Base-by-base conservation (phyloP, 2,888 invertebrate genomes). In the Nezara viridula region DNA sequence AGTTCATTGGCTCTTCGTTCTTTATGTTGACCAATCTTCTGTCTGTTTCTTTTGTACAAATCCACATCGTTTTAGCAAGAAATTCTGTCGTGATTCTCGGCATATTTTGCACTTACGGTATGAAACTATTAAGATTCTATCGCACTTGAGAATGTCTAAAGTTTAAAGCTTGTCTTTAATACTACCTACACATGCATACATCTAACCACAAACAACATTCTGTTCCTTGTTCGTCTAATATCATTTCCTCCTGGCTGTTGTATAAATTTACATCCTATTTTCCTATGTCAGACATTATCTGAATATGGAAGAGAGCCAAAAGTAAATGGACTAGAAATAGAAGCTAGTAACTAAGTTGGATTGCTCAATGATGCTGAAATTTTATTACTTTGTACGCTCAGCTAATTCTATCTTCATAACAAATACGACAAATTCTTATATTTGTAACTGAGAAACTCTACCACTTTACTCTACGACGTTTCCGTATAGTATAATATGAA, bases 271-370 rank as follows among this genome's bases (percentile, higher is more conserved):
- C 66, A 66, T 66, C 19, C 7, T 66, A 66, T 66, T 66, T 66
- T 66, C 66, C 32, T 32, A 32, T 19, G 66, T 32, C 32, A 32
- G 66, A 32, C 66, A 27, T 32, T 66, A 66, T 66, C 66, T 66
- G 66, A 66, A 66, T 66, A 66, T 66, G 66, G 66, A 66, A 66
- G 66, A 66, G 66, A 66, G 66, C 66, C 66, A 66, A 66, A 66
- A 66, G 66, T 66, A 66, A 66, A 66, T 66, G 66, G 32, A 19
- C 32, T 66, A 66, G 66, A 66, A 66, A 66, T 66, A 37, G 60
- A 60, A 60, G 3, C 60, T 60, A 60, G 66, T 32, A 66, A 66
- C 66, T 66, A 66, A 66, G 66, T 66, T 66, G 66, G 19, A 32
- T 32, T 66, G 66, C 10, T 66, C 32, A 66, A 66, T 66, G 66